A percentile compares a stretch with the other conserved stretches of the same genome.
Evolutionary conservation across 2,113 vertebrate species (phyloP).

Genomic region (Paramormyrops kingsleyae): DNA sequence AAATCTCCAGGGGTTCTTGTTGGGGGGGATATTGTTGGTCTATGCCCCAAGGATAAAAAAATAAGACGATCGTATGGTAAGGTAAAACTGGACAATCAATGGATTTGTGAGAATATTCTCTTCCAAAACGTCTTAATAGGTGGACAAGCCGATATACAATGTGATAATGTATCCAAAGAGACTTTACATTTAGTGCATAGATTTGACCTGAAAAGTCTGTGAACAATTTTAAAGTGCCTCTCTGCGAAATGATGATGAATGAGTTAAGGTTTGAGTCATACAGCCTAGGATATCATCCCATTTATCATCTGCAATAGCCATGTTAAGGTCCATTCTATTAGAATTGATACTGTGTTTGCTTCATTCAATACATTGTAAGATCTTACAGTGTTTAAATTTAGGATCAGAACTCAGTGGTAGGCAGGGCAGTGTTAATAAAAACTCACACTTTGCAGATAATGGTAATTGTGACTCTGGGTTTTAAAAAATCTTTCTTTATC

Average conservation of each 20-base stretch:
- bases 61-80: background rate
- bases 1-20: background rate
- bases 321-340: background rate
- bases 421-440: background rate
- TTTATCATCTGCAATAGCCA: background rate
- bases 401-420: background rate
- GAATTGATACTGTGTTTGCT: background rate
- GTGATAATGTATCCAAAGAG: background rate
- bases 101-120: background rate
- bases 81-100: background rate
- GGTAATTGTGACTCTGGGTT: background rate
- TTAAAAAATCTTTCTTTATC: background rate
- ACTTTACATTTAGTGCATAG: background rate
- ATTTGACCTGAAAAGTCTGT: background rate
- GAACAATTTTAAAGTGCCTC: background rate
- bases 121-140: background rate
- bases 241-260: background rate
- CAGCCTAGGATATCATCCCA: background rate
- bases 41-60: background rate
- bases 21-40: background rate
- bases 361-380: background rate
- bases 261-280: background rate
- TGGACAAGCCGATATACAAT: background rate
- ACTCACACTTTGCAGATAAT: background rate
- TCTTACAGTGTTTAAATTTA: background rate